Conservation (phyloP, 2,113 vertebrate species). For the Tyrannus savana region DNA sequence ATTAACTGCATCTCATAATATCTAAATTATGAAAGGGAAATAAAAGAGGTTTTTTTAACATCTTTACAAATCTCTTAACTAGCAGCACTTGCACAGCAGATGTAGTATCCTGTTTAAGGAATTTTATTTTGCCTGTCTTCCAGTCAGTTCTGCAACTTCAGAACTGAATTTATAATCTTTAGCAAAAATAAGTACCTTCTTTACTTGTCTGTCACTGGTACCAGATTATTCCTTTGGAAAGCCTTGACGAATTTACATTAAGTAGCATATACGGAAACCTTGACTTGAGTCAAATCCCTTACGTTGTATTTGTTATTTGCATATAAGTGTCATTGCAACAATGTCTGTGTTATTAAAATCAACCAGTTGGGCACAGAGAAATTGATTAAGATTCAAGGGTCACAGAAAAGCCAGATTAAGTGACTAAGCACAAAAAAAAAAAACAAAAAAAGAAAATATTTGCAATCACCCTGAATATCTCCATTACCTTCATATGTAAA, state of each 20-base stretch:
- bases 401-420: neutral
- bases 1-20: neutral
- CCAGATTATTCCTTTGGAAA: neutral
- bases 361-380: neutral
- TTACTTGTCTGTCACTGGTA: neutral
- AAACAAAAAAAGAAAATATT: neutral
- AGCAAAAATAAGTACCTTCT: neutral
- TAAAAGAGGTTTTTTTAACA: neutral
- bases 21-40: neutral
- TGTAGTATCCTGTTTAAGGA: neutral
- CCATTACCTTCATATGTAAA: neutral
- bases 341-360: neutral
- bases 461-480: neutral
- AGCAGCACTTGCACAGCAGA: neutral
- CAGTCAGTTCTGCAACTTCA: neutral
- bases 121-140: neutral
- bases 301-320: neutral
- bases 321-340: neutral
- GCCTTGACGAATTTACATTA: neutral
- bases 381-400: neutral
- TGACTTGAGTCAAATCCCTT: neutral
- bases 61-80: neutral
- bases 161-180: neutral
- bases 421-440: accelerated
- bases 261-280: neutral